Evolutionary conservation across 2,797 vertebrate genomes (phyloP).

Genomic region (Parauchenoglanis ngamensis): DNA sequence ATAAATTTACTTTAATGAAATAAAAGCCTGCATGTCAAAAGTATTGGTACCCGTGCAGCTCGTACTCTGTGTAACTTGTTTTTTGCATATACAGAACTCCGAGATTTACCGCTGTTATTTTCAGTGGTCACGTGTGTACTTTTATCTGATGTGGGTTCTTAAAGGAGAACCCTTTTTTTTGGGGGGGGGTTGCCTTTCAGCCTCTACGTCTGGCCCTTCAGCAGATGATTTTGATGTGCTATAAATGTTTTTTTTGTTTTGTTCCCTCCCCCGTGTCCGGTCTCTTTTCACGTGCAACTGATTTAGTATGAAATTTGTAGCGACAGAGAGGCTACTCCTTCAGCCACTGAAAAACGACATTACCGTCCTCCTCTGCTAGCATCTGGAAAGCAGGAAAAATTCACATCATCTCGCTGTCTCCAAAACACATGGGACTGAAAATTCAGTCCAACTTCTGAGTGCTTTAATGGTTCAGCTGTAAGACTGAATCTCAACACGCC

Average conservation of each 20-base stretch:
- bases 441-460: neutral
- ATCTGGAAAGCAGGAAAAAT: slow-evolving; percentile 22
- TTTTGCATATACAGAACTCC: neutral
- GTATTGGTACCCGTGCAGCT: neutral
- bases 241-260: neutral
- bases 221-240: slow-evolving; percentile 1
- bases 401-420: slow-evolving; percentile 26
- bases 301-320: slow-evolving; percentile 25
- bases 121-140: neutral
- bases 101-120: neutral
- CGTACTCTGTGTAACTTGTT: neutral
- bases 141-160: slow-evolving; percentile 1
- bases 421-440: slow-evolving; percentile 10
- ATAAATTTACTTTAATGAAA: neutral
- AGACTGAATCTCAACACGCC: neutral
- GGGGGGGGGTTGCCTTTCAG: neutral
- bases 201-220: neutral
- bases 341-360: slow-evolving; percentile 35
- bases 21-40: neutral
- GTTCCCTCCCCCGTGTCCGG: neutral
- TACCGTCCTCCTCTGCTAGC: slow-evolving; percentile 59
- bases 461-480: neutral
- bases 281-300: slow-evolving; percentile 21
- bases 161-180: neutral
- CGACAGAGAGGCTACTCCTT: slow-evolving; percentile 36